Conservation (phyloP, 1,140 invertebrate species). For the Drosophila willistoni region DNA sequence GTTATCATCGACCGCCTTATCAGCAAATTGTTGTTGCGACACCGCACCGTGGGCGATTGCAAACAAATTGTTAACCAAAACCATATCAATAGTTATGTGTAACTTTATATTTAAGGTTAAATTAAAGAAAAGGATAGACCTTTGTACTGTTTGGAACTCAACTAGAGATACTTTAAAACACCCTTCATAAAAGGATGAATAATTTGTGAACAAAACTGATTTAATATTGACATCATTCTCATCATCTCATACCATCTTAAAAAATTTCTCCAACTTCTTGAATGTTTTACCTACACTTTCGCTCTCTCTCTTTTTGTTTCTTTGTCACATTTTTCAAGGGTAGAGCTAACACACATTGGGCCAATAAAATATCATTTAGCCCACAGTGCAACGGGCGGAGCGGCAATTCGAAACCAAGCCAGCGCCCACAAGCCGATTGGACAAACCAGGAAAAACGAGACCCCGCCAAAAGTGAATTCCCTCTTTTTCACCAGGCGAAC, state of each 20-base stretch:
- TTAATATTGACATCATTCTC: no score
- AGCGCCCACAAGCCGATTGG: constrained; percentile 79
- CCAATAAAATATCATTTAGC: constrained; percentile 2
- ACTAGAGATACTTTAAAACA: no score
- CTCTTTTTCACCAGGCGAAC: constrained; percentile 82
- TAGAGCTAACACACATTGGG: constrained; percentile 8
- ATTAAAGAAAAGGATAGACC: no score
- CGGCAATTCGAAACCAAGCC: constrained; percentile 72
- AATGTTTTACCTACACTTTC: no score
- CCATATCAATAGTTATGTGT: no score
- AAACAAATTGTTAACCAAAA: not conserved
- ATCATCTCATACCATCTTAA: no score
- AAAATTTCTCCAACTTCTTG: no score
- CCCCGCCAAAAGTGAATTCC: constrained; percentile 83
- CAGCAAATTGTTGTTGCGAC: constrained; percentile 54
- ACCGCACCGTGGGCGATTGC: not conserved
- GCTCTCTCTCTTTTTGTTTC: no score
- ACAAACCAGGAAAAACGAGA: constrained; percentile 82
- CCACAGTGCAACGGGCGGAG: constrained; percentile 59
- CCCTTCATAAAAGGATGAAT: no score
- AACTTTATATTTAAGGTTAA: no score
- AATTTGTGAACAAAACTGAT: no score
- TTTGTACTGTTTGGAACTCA: no score
- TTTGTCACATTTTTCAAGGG: not conserved
- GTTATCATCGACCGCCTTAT: constrained; percentile 71